Evolutionary conservation across 2,797 vertebrate species (phyloP).

Genomic region (Melanitta fusca): DNA sequence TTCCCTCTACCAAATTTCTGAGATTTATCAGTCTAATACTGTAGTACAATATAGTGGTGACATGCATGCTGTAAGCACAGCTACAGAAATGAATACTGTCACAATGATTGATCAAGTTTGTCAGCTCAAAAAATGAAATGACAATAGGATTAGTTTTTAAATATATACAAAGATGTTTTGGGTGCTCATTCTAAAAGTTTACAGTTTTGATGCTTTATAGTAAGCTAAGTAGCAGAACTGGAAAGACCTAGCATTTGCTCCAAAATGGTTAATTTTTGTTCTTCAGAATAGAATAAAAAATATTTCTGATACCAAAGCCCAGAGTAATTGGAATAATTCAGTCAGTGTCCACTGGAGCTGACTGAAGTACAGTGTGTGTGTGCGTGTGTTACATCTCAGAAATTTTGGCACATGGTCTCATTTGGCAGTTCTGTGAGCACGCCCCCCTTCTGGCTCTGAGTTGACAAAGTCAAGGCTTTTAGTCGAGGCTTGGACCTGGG

Average conservation of each 20-base stretch:
- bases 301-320: not conserved
- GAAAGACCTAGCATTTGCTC: not conserved
- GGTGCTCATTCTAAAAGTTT: not conserved
- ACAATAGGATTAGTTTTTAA: not conserved
- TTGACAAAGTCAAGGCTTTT: not conserved
- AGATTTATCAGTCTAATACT: not conserved
- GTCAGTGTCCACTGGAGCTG: not conserved
- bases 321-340: not conserved
- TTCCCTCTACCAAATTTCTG: not conserved
- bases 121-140: not conserved
- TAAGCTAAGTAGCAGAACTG: not conserved
- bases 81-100: not conserved
- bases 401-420: not conserved
- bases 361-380: not conserved
- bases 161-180: not conserved
- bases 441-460: not conserved
- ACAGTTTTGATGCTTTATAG: not conserved
- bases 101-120: not conserved
- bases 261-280: not conserved
- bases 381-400: rapidly evolving
- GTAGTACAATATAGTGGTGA: not conserved
- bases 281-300: not conserved
- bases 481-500: not conserved
- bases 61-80: not conserved
- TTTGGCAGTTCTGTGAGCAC: not conserved